Base-by-base conservation (phyloP, 2,113 vertebrate species). In the Semnornis frantzii region DNA sequence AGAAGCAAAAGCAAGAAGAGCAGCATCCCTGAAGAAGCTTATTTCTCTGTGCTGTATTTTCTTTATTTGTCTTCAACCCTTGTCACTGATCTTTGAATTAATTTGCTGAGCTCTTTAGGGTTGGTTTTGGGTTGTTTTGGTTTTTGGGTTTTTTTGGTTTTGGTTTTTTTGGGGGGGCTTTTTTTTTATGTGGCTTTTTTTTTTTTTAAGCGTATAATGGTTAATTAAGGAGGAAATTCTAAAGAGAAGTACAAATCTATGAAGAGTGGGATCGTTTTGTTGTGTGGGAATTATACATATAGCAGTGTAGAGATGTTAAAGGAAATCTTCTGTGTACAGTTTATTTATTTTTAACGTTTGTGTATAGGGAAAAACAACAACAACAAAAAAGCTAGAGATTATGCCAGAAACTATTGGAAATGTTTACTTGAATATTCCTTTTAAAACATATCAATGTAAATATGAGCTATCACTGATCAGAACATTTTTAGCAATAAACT, bases 281-380 rank as follows among this genome's bases (percentile, higher is more conserved):
- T 97, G 97, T 98, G 96, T 98, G 97, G 98, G 98, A 98, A 98
- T 42, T 50, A 50, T 98, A 98, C 97, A 80, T 96, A 98, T 98
- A 98, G 98, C 98, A 97, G 86, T 98, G 98, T 98, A 98, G 98
- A 98, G 98, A 97, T 94, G 95, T 94, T 98, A 97, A 98, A 97
- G 97, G 93, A 92, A 81, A 21, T 91, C 92, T 96, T 98, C 98
- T 97, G 96, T 98, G 98, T 98, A 98, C 94, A 98, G 98, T 98
- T 98, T 99, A 99, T 99, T 99, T 99, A 99, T 98, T 98, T 98
- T 93, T 98, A 98, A 98, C 95, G 94, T 98, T 98, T 98, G 98
- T 98, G 98, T 98, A 98, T 98, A 98, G 98, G 97, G 46, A 15
- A 15, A 42, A 42, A n/a, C 58, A 46, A 46, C 44, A 46, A 44